These are phyloP conservation scores for Pogonomyrmex barbatus DNA, from an alignment of 1,140 invertebrate genomes.

Conservation along the genomic window DNA sequence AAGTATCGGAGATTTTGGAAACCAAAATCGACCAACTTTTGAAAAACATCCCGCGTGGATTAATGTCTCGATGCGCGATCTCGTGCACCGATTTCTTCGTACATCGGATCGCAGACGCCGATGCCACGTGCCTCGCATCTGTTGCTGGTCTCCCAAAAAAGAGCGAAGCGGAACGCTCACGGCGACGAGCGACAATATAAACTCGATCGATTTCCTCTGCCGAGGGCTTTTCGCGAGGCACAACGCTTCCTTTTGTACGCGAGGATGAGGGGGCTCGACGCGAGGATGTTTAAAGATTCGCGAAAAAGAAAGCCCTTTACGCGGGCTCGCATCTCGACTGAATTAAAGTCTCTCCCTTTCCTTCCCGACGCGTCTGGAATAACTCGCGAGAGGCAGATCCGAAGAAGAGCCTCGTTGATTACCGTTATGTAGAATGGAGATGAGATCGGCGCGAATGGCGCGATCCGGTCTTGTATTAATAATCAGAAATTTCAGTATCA, in stretches of 20 bases:
- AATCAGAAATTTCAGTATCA: background rate
- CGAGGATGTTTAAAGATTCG: constrained; percentile 76
- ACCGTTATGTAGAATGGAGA: constrained; percentile 22
- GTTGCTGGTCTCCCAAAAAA: constrained; percentile 69
- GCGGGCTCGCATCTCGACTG: constrained; percentile 16
- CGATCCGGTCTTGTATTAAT: background rate
- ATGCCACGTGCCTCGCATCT: constrained; percentile 67
- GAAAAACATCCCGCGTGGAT: background rate
- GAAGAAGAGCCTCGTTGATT: background rate
- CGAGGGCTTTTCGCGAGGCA: constrained; percentile 57
- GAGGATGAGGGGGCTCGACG: background rate
- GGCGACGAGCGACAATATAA: constrained; percentile 73
- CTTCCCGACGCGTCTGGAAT: constrained; percentile 38
- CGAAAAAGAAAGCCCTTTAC: constrained; percentile 60
- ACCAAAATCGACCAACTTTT: background rate
- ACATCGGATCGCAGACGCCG: constrained; percentile 7
- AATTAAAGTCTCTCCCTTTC: constrained; percentile 43
- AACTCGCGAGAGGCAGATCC: constrained; percentile 15
- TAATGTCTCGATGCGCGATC: background rate
- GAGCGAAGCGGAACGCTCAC: constrained; percentile 46
- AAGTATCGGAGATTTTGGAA: background rate
- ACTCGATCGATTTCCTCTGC: constrained; percentile 76
- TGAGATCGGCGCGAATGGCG: background rate
- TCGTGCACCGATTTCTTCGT: constrained; percentile 12
- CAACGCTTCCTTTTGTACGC: constrained; percentile 65